Conservation (phyloP, 2,113 vertebrate genomes). For the Microcebus lehilahytsara region DNA sequence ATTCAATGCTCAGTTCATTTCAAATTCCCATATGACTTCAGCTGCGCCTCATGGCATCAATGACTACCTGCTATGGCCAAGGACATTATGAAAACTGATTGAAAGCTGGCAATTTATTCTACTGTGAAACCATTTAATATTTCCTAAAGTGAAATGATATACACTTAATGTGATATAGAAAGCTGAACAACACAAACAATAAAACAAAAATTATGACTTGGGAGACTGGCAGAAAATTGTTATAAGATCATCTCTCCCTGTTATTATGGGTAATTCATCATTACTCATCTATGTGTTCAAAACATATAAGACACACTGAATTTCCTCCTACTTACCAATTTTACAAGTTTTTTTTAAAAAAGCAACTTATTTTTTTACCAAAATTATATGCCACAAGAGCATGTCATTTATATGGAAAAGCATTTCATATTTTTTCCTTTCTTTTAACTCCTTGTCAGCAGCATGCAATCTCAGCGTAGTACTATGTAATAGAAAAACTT, state of each 20-base stretch:
- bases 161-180: constrained; percentile 28
- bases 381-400: constrained; percentile 40
- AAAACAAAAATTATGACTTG: constrained; percentile 68
- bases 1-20: constrained; percentile 14
- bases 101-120: constrained; percentile 62
- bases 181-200: constrained; percentile 27
- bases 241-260: constrained; percentile 55
- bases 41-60: background rate
- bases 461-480: background rate
- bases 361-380: constrained; percentile 24
- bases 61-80: background rate
- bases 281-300: constrained; percentile 60
- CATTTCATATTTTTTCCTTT: constrained; percentile 48
- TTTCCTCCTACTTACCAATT: constrained; percentile 51
- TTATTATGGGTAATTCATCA: constrained; percentile 76
- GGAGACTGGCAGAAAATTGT: constrained; percentile 57
- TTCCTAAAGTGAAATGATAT: constrained; percentile 46
- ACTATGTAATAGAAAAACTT: background rate
- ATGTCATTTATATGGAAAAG: constrained; percentile 30
- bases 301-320: constrained; percentile 40
- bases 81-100: constrained; percentile 43
- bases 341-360: constrained; percentile 60
- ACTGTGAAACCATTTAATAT: constrained; percentile 20
- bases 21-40: background rate
- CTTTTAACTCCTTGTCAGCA: background rate